phyloP scores from a whole-genome alignment of 2,797 vertebrate species.

The Botia kubotai region DNA sequence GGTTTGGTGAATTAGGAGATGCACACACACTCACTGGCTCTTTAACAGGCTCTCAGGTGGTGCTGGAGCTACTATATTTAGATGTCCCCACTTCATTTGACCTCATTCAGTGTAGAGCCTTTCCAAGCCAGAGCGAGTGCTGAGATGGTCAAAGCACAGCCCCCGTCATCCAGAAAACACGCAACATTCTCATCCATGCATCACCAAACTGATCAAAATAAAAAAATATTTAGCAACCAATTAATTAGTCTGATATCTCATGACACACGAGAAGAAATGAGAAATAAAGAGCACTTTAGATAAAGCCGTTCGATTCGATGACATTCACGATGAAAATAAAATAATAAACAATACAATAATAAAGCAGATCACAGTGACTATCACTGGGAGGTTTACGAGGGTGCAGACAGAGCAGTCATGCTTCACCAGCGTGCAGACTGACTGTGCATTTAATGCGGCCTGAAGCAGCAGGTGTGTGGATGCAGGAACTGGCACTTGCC shows the following conservation, averaged over 20 bases:
- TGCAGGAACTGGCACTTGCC: conserved; percentile 30
- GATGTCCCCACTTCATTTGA: conserved; percentile 49
- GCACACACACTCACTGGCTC: background rate
- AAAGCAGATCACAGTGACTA: conserved; percentile 30
- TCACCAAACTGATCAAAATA: conserved; percentile 6
- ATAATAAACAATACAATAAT: too few relatives aligned
- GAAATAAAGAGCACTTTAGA: conserved; percentile 8
- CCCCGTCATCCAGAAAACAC: background rate
- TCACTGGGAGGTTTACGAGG: conserved; percentile 24
- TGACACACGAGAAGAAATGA: conserved; percentile 1
- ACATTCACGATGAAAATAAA: too few relatives aligned
- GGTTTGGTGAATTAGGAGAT: conserved; percentile 15
- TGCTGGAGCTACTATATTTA: conserved; percentile 48
- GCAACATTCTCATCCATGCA: background rate
- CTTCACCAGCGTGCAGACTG: background rate
- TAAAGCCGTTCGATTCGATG: too few relatives aligned
- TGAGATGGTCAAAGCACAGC: background rate
- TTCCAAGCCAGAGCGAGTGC: conserved; percentile 18
- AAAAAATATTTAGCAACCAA: background rate
- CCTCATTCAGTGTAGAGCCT: conserved; percentile 49
- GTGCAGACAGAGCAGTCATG: conserved; percentile 13
- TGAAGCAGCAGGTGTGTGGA: conserved; percentile 51
- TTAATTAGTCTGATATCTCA: background rate
- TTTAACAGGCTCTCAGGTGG: conserved; percentile 34
- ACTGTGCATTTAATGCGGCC: conserved; percentile 44